Conservation (phyloP, 2,113 vertebrate genomes). For the Thomomys bottae region DNA sequence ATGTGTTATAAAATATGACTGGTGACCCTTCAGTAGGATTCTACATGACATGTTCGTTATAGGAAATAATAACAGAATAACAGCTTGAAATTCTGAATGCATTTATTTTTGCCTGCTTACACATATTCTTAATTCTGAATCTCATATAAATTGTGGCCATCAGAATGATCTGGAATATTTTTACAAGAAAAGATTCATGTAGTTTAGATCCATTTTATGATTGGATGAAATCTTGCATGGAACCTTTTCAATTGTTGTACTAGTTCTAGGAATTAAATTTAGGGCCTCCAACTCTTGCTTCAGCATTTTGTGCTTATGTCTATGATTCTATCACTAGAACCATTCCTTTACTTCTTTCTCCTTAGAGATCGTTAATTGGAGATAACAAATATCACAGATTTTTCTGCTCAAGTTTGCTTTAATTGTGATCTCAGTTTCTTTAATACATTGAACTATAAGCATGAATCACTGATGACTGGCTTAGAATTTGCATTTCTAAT, state of each 20-base stretch:
- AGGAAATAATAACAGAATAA: background rate
- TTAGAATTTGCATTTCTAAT: background rate
- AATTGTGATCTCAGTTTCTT: too few relatives aligned
- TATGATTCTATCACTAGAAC: too few relatives aligned
- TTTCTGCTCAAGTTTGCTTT: too few relatives aligned
- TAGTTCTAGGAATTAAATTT: too few relatives aligned
- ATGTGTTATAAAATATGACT: background rate
- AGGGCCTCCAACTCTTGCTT: too few relatives aligned
- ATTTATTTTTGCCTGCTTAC: background rate
- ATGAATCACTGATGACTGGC: too few relatives aligned
- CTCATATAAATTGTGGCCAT: background rate
- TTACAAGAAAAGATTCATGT: background rate
- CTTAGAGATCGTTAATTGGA: too few relatives aligned
- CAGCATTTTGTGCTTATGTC: too few relatives aligned
- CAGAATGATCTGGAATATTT: background rate
- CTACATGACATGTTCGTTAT: background rate
- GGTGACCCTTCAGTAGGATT: background rate
- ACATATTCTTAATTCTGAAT: background rate
- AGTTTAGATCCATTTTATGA: background rate
- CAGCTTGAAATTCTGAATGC: background rate
- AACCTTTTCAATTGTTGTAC: too few relatives aligned
- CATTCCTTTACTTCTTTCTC: too few relatives aligned
- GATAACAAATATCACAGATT: too few relatives aligned
- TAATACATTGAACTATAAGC: too few relatives aligned
- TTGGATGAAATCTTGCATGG: background rate